Conservation (phyloP, 1,140 invertebrate genomes). For the Aphelinus certus region DNA sequence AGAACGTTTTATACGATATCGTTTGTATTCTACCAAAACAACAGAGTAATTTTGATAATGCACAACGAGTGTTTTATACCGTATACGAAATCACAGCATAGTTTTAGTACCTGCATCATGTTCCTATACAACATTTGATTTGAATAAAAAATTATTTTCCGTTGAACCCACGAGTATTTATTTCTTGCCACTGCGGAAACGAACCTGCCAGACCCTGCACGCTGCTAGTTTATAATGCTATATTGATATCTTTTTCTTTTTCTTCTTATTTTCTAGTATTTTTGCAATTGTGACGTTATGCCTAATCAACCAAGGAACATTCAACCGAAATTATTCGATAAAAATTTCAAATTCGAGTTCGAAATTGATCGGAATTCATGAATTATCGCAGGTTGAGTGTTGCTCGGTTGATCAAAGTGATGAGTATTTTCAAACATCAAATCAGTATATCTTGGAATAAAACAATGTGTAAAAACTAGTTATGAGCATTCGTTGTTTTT, state of each 20-base stretch:
- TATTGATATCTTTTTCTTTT: conserved; percentile 8
- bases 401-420: neutral
- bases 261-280: neutral
- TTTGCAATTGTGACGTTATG: neutral
- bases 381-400: neutral
- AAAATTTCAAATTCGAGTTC: too few species aligned
- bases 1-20: neutral
- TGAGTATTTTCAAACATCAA: too few species aligned
- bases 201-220: conserved; percentile 10
- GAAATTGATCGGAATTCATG: too few species aligned
- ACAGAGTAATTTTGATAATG: neutral
- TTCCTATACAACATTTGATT: conserved; percentile 55
- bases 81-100: conserved; percentile 32
- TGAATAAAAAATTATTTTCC: conserved; percentile 58
- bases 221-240: conserved; percentile 24
- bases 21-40: neutral
- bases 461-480: too few species aligned
- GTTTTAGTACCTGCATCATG: conserved; percentile 45
- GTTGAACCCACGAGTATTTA: conserved; percentile 43
- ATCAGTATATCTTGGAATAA: too few species aligned
- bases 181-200: conserved; percentile 30
- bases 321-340: neutral
- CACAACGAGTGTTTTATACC: conserved; percentile 31
- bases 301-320: neutral
- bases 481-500: too few species aligned